phyloP scores from a whole-genome alignment of 1,140 invertebrate species.

The Parapsyche elsis region DNA sequence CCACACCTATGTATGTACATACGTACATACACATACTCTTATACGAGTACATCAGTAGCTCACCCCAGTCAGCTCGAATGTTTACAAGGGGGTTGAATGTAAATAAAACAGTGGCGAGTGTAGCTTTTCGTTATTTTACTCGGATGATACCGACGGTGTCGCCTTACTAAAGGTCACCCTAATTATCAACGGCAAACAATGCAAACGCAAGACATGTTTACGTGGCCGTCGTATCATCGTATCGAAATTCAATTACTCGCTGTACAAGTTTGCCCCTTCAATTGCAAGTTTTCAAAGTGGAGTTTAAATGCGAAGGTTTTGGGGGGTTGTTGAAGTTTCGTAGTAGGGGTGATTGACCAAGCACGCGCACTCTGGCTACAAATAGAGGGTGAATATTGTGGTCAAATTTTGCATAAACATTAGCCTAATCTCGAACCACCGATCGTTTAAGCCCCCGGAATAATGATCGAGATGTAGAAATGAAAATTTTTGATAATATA shows the following conservation, averaged over 20 bases:
- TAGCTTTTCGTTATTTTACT: neutral
- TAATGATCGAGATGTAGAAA: neutral
- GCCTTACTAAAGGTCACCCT: conserved; percentile 2
- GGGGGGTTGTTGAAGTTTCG: neutral
- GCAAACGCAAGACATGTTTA: neutral
- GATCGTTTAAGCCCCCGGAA: no score
- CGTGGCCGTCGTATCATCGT: neutral
- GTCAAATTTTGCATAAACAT: neutral
- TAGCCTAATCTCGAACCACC: neutral
- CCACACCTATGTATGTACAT: no score
- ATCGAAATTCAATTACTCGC: conserved; percentile 2
- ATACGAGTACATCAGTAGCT: no score
- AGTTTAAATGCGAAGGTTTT: neutral
- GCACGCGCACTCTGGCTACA: no score
- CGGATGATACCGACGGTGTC: neutral
- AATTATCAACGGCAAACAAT: neutral
- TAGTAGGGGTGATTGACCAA: conserved; percentile 5
- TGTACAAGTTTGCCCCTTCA: neutral
- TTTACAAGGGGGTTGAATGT: neutral
- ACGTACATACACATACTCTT: no score
- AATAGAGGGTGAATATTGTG: neutral
- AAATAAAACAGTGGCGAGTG: neutral
- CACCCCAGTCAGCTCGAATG: no score
- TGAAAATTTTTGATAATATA: neutral
- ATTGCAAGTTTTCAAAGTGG: neutral